phyloP scores from a whole-genome alignment of 2,888 invertebrate species.

The Biston betularia region DNA sequence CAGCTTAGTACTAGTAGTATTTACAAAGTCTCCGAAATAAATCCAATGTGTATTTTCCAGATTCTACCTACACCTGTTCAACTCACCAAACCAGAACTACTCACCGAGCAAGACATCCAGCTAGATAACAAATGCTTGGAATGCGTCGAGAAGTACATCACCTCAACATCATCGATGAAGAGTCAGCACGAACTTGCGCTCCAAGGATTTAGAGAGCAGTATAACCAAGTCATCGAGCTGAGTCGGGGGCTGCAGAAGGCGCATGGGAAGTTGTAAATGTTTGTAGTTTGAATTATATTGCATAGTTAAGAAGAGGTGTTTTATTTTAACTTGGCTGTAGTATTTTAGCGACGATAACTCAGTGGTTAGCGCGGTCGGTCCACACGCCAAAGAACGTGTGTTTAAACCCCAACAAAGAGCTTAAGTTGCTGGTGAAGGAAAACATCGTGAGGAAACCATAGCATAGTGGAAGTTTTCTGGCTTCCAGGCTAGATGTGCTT shows the following conservation, averaged over 20 bases:
- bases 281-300: constrained; percentile 52
- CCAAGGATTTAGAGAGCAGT: constrained; percentile 90
- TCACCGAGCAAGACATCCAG: constrained; percentile 83
- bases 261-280: constrained; percentile 83
- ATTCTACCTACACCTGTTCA: constrained; percentile 75
- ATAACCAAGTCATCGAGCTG: constrained; percentile 85
- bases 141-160: constrained; percentile 88
- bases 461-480: too few relatives aligned
- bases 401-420: too few relatives aligned
- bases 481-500: too few relatives aligned
- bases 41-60: constrained; percentile 53
- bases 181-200: constrained; percentile 89
- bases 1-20: too few relatives aligned
- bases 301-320: constrained; percentile 56
- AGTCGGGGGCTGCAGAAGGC: constrained; percentile 88
- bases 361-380: too few relatives aligned
- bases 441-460: too few relatives aligned
- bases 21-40: too few relatives aligned
- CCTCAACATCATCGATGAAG: constrained; percentile 87
- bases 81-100: constrained; percentile 73
- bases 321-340: constrained; percentile 18
- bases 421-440: too few relatives aligned
- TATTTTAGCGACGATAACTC: too few relatives aligned
- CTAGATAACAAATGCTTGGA: constrained; percentile 85
- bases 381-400: too few relatives aligned